Percentiles rank a stretch among this genome's conserved stretches.
Conservation (phyloP, 1,140 invertebrate genomes). For the Radopholus similis region DNA sequence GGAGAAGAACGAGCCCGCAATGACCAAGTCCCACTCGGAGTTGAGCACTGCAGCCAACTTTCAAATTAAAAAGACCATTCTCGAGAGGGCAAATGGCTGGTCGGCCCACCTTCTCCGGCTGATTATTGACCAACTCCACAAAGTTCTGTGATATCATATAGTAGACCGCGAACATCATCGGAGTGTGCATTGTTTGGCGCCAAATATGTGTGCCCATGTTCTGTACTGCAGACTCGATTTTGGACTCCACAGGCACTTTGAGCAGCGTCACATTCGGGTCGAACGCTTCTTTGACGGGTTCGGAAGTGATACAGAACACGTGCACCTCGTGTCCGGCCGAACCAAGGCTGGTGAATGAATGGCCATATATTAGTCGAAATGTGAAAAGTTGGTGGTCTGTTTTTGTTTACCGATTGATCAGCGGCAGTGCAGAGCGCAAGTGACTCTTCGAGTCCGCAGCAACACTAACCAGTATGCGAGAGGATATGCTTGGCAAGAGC, state of each 20-base stretch:
- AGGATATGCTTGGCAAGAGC: too few species aligned
- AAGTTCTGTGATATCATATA: neutral
- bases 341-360: neutral
- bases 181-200: slow-evolving; percentile 5
- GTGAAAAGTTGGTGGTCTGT: neutral
- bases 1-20: slow-evolving; percentile 6
- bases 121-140: neutral
- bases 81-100: neutral
- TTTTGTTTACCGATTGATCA: slow-evolving; percentile 1
- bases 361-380: neutral
- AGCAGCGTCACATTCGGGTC: neutral
- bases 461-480: slow-evolving; percentile 3
- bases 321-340: neutral
- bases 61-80: neutral
- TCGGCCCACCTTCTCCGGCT: neutral
- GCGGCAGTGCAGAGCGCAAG: slow-evolving; percentile 9
- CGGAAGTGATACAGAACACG: neutral
- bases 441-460: slow-evolving; percentile 3
- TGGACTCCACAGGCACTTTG: neutral
- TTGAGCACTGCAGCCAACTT: slow-evolving; percentile 17
- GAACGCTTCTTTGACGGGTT: neutral
- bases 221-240: neutral
- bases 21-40: slow-evolving; percentile 17
- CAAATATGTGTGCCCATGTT: neutral
- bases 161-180: neutral